A percentile compares a stretch with the other conserved stretches of the same genome.
Evolutionary conservation across 2,888 invertebrate species (phyloP).

Genomic region (Geophilus truncorum): DNA sequence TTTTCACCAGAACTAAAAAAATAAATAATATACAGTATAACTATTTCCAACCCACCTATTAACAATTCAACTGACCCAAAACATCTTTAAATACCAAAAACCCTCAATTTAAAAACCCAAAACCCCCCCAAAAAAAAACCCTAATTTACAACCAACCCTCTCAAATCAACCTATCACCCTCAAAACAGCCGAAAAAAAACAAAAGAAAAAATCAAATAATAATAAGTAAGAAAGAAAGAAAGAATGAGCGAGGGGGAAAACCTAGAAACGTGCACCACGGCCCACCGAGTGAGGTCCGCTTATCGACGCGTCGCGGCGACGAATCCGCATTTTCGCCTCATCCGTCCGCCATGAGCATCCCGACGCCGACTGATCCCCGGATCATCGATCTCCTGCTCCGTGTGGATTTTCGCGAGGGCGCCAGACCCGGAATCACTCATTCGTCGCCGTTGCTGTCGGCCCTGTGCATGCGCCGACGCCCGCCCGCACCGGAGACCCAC

Average conservation of each 20-base stretch:
- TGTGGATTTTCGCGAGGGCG: neutral
- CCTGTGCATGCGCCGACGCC: conserved; percentile 4
- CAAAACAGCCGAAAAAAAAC: neutral
- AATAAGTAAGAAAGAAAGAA: neutral
- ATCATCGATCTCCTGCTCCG: conserved; percentile 5
- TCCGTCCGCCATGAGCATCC: neutral
- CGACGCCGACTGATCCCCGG: neutral
- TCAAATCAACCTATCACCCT: too few species aligned
- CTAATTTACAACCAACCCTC: too few species aligned
- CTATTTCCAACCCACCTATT: too few species aligned
- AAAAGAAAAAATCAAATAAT: neutral
- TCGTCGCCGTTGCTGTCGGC: neutral
- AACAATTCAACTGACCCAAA: too few species aligned
- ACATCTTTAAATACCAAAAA: too few species aligned
- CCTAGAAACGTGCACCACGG: neutral
- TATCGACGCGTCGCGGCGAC: neutral
- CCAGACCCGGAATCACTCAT: neutral
- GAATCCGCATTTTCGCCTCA: neutral
- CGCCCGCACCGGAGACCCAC: too few species aligned
- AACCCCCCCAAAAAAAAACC: too few species aligned
- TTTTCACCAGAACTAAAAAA: too few species aligned
- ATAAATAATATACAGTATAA: too few species aligned
- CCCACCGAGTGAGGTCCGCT: neutral
- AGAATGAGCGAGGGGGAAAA: neutral
- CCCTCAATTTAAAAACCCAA: too few species aligned